phyloP scores from a whole-genome alignment of 2,888 invertebrate species.

The Xestia ashworthii region DNA sequence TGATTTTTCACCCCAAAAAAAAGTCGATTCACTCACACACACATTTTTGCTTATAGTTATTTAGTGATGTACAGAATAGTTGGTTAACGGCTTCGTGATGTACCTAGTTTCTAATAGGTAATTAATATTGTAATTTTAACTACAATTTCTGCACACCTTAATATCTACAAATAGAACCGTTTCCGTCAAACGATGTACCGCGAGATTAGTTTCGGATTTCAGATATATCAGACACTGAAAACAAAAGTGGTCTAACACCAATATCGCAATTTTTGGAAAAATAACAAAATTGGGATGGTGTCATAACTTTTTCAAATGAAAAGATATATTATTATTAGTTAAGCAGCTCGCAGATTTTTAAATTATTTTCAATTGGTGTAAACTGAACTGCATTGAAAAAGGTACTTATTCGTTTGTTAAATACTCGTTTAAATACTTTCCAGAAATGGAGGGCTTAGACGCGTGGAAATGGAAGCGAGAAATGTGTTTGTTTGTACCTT shows the following conservation, averaged over 20 bases:
- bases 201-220: slow-evolving; percentile 46
- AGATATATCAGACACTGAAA: slow-evolving; percentile 9
- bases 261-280: too few relatives aligned
- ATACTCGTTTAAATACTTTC: too few relatives aligned
- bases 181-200: slow-evolving; percentile 28
- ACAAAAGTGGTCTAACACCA: too few relatives aligned
- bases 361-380: not conserved
- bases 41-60: too few relatives aligned
- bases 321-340: not conserved
- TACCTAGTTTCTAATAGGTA: not conserved
- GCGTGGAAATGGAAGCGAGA: not conserved
- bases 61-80: too few relatives aligned
- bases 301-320: not conserved
- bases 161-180: slow-evolving; percentile 28
- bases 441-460: too few relatives aligned
- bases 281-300: not conserved
- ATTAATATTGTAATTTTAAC: not conserved
- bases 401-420: too few relatives aligned
- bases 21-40: too few relatives aligned
- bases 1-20: too few relatives aligned
- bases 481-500: too few relatives aligned
- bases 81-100: too few relatives aligned
- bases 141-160: slow-evolving; percentile 9
- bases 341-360: not conserved
- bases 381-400: not conserved